Base-by-base conservation (phyloP, 1,140 invertebrate species). In the Drosophila oshimai region DNA sequence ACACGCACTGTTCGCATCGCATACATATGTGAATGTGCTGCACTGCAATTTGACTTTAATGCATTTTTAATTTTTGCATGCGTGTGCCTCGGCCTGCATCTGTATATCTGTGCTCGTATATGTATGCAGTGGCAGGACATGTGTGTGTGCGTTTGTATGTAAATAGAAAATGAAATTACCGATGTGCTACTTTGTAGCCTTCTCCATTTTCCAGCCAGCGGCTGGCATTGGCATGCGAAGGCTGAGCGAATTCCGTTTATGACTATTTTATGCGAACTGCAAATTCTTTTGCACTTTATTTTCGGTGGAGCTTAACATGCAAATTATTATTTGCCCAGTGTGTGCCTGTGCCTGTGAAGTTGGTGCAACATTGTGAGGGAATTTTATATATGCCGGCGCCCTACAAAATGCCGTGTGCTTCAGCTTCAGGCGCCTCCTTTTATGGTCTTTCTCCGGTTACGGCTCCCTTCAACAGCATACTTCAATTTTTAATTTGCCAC, bases 161-260 rank as follows among this genome's bases (percentile, higher is more conserved):
- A 71, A 71, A 71, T 71, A 71, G 67, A 61, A 72, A 72, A 71
- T 61, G 47, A 72, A 72, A 62, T 62, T 72, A 72, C 69, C 68
- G 46, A 47, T 72, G 54, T 46, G 69, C 39, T 53, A 72, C 68
- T 72, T 72, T 72, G 69, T 72, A 62, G 47, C 46, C 54, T 26
- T 33, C 37, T 28, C 28, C 54, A n/a, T 62, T 46, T 44, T 50
- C 33, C 69, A 31, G 17, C 33, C 69, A 31, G 17, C 33, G 60
- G 37, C 29, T 20, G 39, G 9, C 28, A 24, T 15, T 31, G 10
- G n/a, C 54, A 47, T 33, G 20, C 26, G 36, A 18, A 57, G 68
- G 17, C 45, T 50, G 33, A 50, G 61, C 44, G 58, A 41, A 72
- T 72, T 72, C 55, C 68, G 55, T 72, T 72, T 72, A 72, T 72